Conservation (phyloP, 2,888 invertebrate genomes). For the Parnassius orleans region DNA sequence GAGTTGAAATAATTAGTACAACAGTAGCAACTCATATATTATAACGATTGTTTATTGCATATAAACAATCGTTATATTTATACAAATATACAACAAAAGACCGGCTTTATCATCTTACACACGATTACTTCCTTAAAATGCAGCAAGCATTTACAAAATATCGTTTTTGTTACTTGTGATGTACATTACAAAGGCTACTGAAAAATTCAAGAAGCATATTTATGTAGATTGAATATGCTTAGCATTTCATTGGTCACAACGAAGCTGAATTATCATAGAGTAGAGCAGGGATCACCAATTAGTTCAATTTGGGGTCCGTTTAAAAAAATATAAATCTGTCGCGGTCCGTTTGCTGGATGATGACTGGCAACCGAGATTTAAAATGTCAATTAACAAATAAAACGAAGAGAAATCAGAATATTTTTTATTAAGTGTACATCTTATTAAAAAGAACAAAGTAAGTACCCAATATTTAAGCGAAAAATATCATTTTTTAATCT, state of each 20-base stretch:
- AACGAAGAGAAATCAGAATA: too few species aligned
- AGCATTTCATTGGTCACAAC: neutral
- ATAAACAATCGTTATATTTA: neutral
- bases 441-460: too few species aligned
- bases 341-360: too few species aligned
- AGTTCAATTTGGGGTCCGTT: too few species aligned
- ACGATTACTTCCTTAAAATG: slow-evolving; percentile 12
- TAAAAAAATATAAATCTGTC: too few species aligned
- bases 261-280: neutral
- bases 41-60: neutral
- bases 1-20: slow-evolving; percentile 4
- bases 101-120: slow-evolving; percentile 2
- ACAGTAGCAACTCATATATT: neutral
- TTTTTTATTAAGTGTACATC: too few species aligned
- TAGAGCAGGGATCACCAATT: too few species aligned
- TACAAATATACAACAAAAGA: slow-evolving; percentile 10
- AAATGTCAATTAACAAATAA: too few species aligned
- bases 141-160: neutral
- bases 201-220: neutral
- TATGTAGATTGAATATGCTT: neutral
- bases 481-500: too few species aligned
- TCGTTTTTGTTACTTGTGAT: too few species aligned
- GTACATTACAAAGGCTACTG: neutral
- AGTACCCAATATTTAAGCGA: too few species aligned
- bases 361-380: too few species aligned